Conservation (phyloP, 1,140 invertebrate genomes). For the Venustaconcha ellipsiformis region DNA sequence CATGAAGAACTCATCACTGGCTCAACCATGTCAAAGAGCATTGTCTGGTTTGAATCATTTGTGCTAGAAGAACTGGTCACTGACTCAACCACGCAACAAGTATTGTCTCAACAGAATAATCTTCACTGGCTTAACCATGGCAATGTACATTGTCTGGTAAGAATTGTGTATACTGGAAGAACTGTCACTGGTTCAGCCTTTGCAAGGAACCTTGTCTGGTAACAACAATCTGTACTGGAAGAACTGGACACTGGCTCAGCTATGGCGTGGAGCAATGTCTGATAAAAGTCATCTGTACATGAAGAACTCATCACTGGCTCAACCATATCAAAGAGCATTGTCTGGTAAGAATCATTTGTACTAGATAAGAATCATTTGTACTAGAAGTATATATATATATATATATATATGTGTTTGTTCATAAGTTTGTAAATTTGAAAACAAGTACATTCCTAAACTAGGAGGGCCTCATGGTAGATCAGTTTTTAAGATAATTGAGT, state of each 20-base stretch:
- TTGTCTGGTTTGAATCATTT: conserved; percentile 89
- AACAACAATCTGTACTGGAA: no score
- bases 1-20: conserved; percentile 93
- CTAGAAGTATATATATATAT: no score
- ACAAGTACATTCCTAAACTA: no score
- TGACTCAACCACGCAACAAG: conserved; percentile 99
- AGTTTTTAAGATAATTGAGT: no score
- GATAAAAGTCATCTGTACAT: conserved; percentile 86
- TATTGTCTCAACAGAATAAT: conserved; percentile 90
- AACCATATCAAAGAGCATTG: conserved; percentile 99
- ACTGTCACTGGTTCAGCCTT: conserved; percentile 96
- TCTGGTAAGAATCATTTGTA: conserved; percentile 73
- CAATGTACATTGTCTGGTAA: conserved; percentile 96
- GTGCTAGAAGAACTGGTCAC: conserved; percentile 95
- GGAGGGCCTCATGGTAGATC: no score
- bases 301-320: conserved; percentile 96
- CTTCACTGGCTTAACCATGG: conserved; percentile 98
- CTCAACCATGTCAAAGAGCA: no score
- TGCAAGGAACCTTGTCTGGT: conserved; percentile 81
- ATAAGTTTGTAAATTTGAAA: no score
- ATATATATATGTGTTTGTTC: no score
- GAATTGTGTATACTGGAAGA: no score
- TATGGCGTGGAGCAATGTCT: conserved; percentile 99
- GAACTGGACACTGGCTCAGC: conserved; percentile 94
- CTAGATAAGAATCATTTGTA: no score